These are phyloP conservation scores for Cheilosia vulpina DNA, from an alignment of 2,888 invertebrate genomes.

Conservation along the genomic window DNA sequence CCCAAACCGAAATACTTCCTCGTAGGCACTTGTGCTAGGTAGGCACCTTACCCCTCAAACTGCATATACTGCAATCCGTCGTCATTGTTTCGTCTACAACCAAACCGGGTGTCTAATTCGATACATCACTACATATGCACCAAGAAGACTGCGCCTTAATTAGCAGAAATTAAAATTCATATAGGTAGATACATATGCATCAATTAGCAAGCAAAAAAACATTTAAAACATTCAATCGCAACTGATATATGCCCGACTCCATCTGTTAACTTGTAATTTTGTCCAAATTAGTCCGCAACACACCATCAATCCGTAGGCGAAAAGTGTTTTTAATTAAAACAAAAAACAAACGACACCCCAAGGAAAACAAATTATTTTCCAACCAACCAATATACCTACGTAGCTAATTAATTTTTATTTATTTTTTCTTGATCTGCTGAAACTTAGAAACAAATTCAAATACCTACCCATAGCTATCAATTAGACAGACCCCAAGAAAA, in stretches of 20 bases:
- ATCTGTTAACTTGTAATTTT: slow-evolving; percentile 3
- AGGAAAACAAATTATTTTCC: slow-evolving; percentile 11
- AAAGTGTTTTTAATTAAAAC: slow-evolving; percentile 17
- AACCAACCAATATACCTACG: slow-evolving; percentile 14
- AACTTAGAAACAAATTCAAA: background rate
- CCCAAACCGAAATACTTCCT: background rate
- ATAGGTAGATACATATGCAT: slow-evolving; percentile 11
- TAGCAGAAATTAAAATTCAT: slow-evolving; percentile 12
- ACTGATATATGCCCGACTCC: background rate
- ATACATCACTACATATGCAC: no score
- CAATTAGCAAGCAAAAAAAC: slow-evolving; percentile 34
- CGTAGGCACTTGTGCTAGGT: background rate
- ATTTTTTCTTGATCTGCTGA: background rate
- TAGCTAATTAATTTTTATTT: slow-evolving; percentile 23
- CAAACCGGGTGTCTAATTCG: slow-evolving; percentile 16
- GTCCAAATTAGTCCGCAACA: slow-evolving; percentile 10
- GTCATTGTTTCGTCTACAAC: slow-evolving; percentile 24
- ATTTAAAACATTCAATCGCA: slow-evolving; percentile 26
- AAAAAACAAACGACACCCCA: slow-evolving; percentile 8
- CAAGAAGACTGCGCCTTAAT: slow-evolving; percentile 33
- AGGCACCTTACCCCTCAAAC: background rate
- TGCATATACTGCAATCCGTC: background rate
- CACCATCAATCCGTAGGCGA: slow-evolving; percentile 37
- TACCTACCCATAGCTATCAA: background rate
- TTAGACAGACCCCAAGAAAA: slow-evolving; percentile 4